Evolutionary conservation across 1,140 invertebrate species (phyloP), one percentile per base, ranked within the genome.

Genomic region (Plodia interpunctella): DNA sequence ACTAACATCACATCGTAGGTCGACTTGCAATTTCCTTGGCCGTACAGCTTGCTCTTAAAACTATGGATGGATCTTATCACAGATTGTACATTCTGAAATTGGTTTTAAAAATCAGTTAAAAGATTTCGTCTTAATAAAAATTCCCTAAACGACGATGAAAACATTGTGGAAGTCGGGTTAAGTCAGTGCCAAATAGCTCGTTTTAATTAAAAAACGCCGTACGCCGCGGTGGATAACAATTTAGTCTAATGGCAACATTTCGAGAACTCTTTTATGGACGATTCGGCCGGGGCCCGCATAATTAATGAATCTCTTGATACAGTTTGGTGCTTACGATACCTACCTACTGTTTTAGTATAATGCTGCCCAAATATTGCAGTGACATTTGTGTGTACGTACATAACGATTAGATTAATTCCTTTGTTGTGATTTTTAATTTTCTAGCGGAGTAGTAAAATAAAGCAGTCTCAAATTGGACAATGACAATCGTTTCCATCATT

Each of bases 131-230:
- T 25, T 53, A 9, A 51, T n/a, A 25, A n/a, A 53, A 53, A 28
- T 53, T 13, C 51, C 49, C 51, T n/a, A 3, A 44, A n/a, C 19
- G 21, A 25, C 19, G 51, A 25, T 15, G 51, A 68, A 73, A 70
- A 68, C 65, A 70, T 70, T 75, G 65, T 72, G 65, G 66, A 76
- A 76, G 70, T 76, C 70, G 54, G 60, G 61, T 55, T 60, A 72
- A 70, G 69, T 60, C 73, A 68, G 63, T 62, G 69, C 73, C 71
- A 76, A 78, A 76, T 74, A 67, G 74, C 58, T 66, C 66, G 67
- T 70, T 78, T 72, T 76, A 76, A 76, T 78, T 74, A 74, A 78
- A 78, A 74, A 76, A 67, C 66, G 67, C 67, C 64, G 54, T 66
- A 64, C 62, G 62, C 53, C 65, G 70, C 65, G 61, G 65, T 57